Base-by-base conservation (phyloP, 2,797 vertebrate genomes). In the Sternarchorhynchus goeldii region DNA sequence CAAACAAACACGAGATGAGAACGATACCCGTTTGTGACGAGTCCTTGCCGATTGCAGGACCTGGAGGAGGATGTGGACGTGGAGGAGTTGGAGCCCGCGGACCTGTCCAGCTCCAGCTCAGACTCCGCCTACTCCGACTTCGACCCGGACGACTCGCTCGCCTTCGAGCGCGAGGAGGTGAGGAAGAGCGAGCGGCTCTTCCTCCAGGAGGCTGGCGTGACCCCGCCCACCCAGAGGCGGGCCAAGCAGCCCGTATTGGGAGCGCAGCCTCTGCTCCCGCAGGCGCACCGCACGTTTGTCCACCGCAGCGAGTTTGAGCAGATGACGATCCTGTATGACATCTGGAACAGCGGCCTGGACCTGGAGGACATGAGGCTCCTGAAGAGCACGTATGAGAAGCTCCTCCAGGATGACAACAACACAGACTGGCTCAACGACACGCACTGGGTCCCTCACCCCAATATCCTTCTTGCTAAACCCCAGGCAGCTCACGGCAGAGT, bases 381-480 rank as follows among this genome's bases (percentile, higher is more conserved):
- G 59, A 92, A 89, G 83, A 92, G 90, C 76, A 97, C 92, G 0
- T 97, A 97, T 0, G 94, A 97, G 88, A 94, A 93, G 83, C 91
- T 96, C 71, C 88, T 96, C 0, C 95, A 96, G 84, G 93, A 96
- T 31, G 93, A 96, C 73, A 94, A 94, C 73, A 93, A 92, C 83
- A 94, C 95, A 0, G 95, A 96, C 88, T 97, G 96, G 96, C 95
- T 98, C 58, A 98, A 97, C 0, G 96, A 98, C 86, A 98, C 96
- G n/a, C 95, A 98, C 90, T 98, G 96, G 96, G 96, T 98, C 83
- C 93, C 86, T 71, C 96, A 98, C 85, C 95, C 95, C 0, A 91
- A 97, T 98, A 98, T 97, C 96, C 96, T 96, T 90, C 78, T 32
- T 64, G 17, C 20, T 29, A 6, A n/a, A 58, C 6, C 6, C 3